A percentile compares a stretch with the other conserved stretches of the same genome.
Conservation (phyloP, 2,797 vertebrate species). For the Hafferia zeledoni region DNA sequence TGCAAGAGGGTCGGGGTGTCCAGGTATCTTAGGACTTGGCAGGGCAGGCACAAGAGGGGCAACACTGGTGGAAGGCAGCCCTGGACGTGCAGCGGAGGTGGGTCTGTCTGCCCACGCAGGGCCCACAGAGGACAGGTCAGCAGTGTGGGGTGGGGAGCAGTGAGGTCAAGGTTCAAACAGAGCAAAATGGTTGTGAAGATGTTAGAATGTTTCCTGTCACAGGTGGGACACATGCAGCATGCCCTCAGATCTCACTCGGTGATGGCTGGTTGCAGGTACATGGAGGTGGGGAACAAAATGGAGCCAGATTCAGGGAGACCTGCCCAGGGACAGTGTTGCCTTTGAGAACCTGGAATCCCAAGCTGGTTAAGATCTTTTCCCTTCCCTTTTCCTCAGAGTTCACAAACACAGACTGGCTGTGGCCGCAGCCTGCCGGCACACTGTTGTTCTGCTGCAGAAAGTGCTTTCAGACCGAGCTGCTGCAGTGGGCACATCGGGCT, state of each 20-base stretch:
- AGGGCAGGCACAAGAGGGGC: background rate
- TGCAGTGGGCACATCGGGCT: accelerated
- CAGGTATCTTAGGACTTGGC: accelerated
- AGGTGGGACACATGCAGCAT: accelerated
- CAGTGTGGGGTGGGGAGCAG: background rate
- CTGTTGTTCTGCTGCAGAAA: background rate
- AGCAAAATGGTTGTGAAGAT: background rate
- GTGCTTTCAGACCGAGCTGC: background rate
- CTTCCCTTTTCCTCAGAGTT: background rate
- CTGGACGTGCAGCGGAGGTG: background rate
- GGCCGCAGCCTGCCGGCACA: background rate
- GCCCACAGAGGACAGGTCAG: background rate
- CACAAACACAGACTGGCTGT: background rate
- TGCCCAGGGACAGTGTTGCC: background rate
- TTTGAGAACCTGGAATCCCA: background rate
- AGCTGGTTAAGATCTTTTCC: background rate
- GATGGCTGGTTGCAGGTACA: accelerated
- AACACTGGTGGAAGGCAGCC: background rate
- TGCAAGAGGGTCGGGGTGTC: background rate
- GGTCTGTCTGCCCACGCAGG: accelerated
- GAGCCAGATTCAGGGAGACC: background rate
- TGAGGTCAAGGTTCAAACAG: background rate
- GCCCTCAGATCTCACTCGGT: background rate
- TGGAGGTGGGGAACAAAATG: background rate
- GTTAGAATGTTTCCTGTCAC: background rate